Conservation (phyloP, 2,797 vertebrate species). For the Rhabdomys pumilio region DNA sequence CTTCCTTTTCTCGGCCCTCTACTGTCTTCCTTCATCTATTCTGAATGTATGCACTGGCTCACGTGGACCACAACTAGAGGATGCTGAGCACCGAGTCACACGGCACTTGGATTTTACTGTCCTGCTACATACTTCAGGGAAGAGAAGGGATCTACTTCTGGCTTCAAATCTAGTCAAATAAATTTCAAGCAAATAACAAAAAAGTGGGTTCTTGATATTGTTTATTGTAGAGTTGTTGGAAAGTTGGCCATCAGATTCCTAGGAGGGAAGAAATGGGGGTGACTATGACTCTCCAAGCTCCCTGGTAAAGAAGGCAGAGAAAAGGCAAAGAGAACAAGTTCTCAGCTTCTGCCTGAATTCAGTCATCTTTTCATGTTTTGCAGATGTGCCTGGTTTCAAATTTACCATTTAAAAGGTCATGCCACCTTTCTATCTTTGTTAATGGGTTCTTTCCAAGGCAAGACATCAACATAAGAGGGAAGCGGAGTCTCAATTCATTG, state of each 20-base stretch:
- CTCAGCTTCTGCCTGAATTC: neutral
- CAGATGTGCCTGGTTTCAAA: conserved; percentile 69
- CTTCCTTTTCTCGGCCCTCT: neutral
- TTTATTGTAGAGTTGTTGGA: neutral
- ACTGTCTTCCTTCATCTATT: neutral
- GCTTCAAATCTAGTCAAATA: neutral
- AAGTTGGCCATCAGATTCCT: conserved; percentile 1
- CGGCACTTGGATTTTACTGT: neutral
- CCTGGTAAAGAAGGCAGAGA: neutral
- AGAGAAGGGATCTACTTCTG: neutral
- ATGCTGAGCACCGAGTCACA: neutral
- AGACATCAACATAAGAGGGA: conserved; percentile 85
- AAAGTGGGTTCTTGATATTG: neutral
- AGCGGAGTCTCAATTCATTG: conserved; percentile 85
- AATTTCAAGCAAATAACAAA: conserved; percentile 29
- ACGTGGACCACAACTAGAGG: neutral
- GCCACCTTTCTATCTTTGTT: conserved; percentile 58
- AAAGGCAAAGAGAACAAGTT: neutral
- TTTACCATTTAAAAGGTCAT: conserved; percentile 68
- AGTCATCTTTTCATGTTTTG: conserved; percentile 75
- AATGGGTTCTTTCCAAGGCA: conserved; percentile 86
- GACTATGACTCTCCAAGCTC: neutral
- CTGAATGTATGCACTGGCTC: neutral
- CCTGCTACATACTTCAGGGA: neutral
- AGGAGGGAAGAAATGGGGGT: conserved; percentile 9